Percentiles rank a stretch among this genome's conserved stretches.
These are phyloP conservation scores for Urocolius indicus DNA, from an alignment of 2,113 vertebrate species.

Conservation along the genomic window DNA sequence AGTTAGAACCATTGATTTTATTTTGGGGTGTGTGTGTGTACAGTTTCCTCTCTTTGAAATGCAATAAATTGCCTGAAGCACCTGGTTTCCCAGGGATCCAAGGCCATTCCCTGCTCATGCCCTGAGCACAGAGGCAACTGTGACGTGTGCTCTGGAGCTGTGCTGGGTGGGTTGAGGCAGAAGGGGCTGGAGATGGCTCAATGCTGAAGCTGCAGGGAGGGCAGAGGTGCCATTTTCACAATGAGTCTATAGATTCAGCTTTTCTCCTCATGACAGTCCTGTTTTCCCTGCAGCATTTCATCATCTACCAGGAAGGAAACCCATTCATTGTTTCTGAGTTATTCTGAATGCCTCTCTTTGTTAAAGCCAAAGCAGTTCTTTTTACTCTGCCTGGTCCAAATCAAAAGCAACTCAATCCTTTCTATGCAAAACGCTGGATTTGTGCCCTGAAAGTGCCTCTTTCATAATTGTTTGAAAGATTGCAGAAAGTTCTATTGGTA, in stretches of 20 bases:
- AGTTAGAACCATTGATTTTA: not conserved
- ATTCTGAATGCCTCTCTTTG: not conserved
- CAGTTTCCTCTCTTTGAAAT: slow-evolving; percentile 3
- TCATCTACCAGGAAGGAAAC: slow-evolving; percentile 5
- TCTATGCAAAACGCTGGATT: not conserved
- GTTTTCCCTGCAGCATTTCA: not conserved
- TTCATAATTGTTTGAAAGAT: not conserved
- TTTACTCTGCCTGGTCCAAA: not conserved
- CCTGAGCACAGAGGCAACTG: not conserved
- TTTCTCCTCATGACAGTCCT: not conserved
- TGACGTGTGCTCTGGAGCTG: not conserved
- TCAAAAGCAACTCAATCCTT: not conserved
- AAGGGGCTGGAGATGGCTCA: not conserved
- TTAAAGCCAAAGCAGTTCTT: not conserved
- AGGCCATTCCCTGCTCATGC: not conserved
- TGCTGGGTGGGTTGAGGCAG: not conserved
- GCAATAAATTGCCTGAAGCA: not conserved
- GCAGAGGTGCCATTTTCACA: not conserved
- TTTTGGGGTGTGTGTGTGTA: too few species aligned
- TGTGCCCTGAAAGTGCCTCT: not conserved
- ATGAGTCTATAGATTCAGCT: not conserved
- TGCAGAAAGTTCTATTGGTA: not conserved
- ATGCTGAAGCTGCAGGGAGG: not conserved
- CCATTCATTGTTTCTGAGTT: not conserved
- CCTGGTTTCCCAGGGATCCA: not conserved